Conservation (phyloP, 2,888 invertebrate species). For the Tethea ocularis region DNA sequence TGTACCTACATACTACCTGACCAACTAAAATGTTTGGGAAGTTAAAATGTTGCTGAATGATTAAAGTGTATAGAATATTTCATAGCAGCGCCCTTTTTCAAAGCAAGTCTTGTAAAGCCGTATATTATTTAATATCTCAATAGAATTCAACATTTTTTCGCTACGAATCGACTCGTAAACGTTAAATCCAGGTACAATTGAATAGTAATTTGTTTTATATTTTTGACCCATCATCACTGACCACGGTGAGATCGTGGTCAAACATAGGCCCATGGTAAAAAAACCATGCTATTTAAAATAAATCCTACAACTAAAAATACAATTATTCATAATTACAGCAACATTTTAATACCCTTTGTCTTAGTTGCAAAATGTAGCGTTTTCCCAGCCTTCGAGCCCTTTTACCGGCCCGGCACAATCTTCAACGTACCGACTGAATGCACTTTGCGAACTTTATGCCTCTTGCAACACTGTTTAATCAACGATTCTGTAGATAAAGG, state of each 20-base stretch:
- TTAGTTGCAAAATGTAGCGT: slow-evolving; percentile 45
- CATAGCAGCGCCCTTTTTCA: too few relatives aligned
- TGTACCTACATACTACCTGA: not conserved
- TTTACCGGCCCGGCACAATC: slow-evolving; percentile 19
- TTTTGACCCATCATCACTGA: too few relatives aligned
- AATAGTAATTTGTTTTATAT: too few relatives aligned
- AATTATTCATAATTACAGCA: slow-evolving; percentile 11
- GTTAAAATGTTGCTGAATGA: not conserved
- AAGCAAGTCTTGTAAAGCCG: too few relatives aligned
- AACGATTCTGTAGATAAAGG: slow-evolving; percentile 5
- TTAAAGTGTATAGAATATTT: too few relatives aligned
- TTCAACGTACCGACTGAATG: slow-evolving; percentile 1
- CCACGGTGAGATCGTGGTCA: too few relatives aligned
- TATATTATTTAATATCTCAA: too few relatives aligned
- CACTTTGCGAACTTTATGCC: slow-evolving; percentile 19
- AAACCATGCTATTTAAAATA: too few relatives aligned
- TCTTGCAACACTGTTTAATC: slow-evolving; percentile 24
- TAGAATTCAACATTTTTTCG: too few relatives aligned
- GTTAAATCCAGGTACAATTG: too few relatives aligned
- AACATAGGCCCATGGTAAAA: too few relatives aligned
- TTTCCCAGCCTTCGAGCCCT: slow-evolving; percentile 65
- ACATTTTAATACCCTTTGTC: slow-evolving; percentile 22
- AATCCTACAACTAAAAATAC: not conserved
- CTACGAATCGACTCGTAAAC: too few relatives aligned
- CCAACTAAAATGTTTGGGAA: not conserved